Percentiles rank a stretch among this genome's conserved stretches.
Conservation (phyloP, 1,140 invertebrate genomes). For the Dendrolimus punctatus region DNA sequence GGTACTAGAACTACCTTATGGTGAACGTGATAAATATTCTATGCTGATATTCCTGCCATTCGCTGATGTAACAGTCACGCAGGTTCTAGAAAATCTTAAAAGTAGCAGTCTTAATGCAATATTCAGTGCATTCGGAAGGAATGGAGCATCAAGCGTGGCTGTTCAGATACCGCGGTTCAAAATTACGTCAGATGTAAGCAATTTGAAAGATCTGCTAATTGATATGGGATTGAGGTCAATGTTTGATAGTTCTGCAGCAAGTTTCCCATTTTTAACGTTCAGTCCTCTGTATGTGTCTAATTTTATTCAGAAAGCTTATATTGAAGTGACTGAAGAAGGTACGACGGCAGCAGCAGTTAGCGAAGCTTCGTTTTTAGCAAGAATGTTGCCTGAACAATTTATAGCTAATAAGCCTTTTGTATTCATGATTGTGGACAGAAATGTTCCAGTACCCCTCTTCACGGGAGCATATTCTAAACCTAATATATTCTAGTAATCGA, state of each 20-base stretch:
- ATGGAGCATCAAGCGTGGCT: conserved; percentile 49
- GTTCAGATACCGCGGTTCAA: conserved; percentile 78
- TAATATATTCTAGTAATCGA: conserved; percentile 16
- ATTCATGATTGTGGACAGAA: conserved; percentile 69
- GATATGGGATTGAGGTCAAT: conserved; percentile 78
- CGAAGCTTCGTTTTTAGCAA: conserved; percentile 67
- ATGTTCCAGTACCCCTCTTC: conserved; percentile 56
- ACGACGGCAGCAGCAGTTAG: conserved; percentile 74
- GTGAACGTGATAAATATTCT: conserved; percentile 71
- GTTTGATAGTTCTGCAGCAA: conserved; percentile 71
- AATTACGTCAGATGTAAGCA: conserved; percentile 72
- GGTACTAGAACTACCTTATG: conserved; percentile 78
- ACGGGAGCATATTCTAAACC: conserved; percentile 63
- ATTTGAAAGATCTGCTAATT: conserved; percentile 72
- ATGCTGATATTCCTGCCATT: conserved; percentile 78
- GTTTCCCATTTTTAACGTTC: conserved; percentile 76
- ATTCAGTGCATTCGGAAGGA: conserved; percentile 46
- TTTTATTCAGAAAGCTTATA: conserved; percentile 79
- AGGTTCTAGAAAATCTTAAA: conserved; percentile 57
- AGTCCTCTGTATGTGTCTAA: conserved; percentile 66
- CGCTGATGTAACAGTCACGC: conserved; percentile 26
- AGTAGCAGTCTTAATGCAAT: conserved; percentile 65
- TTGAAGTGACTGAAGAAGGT: conserved; percentile 83
- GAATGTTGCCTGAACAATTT: conserved; percentile 44
- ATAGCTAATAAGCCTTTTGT: conserved; percentile 65